Evolutionary conservation across 2,888 invertebrate genomes (phyloP).

Genomic region (Erebia ligea): DNA sequence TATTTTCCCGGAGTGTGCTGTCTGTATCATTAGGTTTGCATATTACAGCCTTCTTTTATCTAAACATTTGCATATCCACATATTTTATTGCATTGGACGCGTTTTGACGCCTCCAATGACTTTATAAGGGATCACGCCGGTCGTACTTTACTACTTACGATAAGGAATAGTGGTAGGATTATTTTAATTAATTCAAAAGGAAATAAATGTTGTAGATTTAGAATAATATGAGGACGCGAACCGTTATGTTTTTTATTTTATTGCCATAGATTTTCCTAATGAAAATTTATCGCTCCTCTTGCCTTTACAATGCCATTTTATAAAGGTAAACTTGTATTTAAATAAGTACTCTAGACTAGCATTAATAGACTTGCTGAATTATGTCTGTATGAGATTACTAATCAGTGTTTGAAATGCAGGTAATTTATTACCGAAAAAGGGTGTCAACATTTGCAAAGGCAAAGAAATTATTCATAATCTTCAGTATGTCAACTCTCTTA

Average conservation of each 20-base stretch:
- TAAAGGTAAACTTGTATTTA: constrained; percentile 28
- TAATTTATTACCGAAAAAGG: constrained; percentile 13
- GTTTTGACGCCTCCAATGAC: constrained; percentile 64
- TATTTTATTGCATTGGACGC: constrained; percentile 57
- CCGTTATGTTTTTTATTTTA: constrained; percentile 29
- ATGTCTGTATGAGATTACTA: constrained; percentile 13
- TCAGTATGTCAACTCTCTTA: neutral
- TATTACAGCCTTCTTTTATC: constrained; percentile 69
- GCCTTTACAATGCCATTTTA: constrained; percentile 25
- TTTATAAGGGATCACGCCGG: constrained; percentile 61
- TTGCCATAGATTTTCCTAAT: constrained; percentile 30
- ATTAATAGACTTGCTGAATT: constrained; percentile 16
- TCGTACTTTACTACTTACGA: constrained; percentile 51
- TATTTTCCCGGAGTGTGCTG: constrained; percentile 43
- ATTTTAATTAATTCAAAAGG: constrained; percentile 44
- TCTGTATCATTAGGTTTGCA: constrained; percentile 58
- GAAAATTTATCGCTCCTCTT: constrained; percentile 34
- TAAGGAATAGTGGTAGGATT: constrained; percentile 43
- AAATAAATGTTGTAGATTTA: constrained; percentile 26
- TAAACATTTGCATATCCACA: constrained; percentile 65
- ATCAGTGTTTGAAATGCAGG: constrained; percentile 8
- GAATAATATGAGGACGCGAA: constrained; percentile 13
- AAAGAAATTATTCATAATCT: neutral
- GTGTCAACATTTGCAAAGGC: constrained; percentile 2
- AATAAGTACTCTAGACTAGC: constrained; percentile 20